A percentile compares a stretch with the other conserved stretches of the same genome.
These are phyloP conservation scores for Leptarthrus brevirostris DNA, from an alignment of 2,888 invertebrate genomes.

Conservation along the genomic window DNA sequence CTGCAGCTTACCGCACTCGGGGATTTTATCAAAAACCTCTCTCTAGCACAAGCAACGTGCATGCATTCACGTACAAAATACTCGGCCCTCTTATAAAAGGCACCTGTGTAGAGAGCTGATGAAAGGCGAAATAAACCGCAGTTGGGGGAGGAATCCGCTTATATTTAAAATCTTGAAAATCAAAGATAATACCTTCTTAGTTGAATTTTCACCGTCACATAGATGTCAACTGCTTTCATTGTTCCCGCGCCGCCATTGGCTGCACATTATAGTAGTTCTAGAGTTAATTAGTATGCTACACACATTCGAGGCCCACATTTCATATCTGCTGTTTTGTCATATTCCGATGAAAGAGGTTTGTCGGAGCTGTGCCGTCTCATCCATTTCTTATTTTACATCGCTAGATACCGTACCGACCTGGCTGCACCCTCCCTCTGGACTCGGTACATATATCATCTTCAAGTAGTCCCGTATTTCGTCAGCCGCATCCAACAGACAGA, in stretches of 20 bases:
- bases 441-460: constrained; percentile 10
- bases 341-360: constrained; percentile 51
- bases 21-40: too few species aligned
- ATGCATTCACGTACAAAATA: too few species aligned
- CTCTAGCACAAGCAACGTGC: too few species aligned
- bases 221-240: not conserved
- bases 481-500: constrained; percentile 36
- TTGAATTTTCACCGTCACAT: constrained; percentile 19
- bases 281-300: constrained; percentile 51
- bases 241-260: not conserved
- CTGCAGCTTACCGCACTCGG: too few species aligned
- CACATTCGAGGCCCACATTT: constrained; percentile 52
- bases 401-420: constrained; percentile 1
- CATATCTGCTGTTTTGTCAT: constrained; percentile 52
- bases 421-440: constrained; percentile 8
- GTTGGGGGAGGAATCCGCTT: not conserved
- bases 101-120: not conserved
- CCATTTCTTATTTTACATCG: constrained; percentile 47
- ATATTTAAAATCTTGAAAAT: constrained; percentile 14
- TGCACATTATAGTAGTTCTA: constrained; percentile 30
- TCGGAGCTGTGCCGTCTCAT: constrained; percentile 39
- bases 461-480: constrained; percentile 43
- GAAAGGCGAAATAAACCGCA: not conserved
- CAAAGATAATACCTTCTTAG: constrained; percentile 9
- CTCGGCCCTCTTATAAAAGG: too few species aligned